These are phyloP conservation scores for Argya squamiceps DNA, from an alignment of 2,797 vertebrate species.

Conservation along the genomic window DNA sequence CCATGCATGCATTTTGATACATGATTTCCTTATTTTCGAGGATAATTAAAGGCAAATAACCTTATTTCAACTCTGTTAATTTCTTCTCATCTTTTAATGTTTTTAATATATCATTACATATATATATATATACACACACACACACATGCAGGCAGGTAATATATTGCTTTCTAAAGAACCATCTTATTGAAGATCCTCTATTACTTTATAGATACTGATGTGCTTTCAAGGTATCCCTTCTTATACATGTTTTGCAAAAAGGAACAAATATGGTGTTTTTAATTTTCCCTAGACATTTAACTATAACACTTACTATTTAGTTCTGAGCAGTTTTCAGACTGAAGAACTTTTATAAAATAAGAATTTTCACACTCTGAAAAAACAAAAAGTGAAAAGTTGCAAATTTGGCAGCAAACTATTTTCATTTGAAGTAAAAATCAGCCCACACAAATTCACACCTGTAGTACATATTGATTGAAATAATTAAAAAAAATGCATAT, in stretches of 20 bases:
- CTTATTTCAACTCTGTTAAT: not conserved
- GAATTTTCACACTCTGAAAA: not conserved
- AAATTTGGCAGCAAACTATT: not conserved
- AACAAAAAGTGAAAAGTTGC: not conserved
- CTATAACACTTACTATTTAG: not conserved
- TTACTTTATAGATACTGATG: not conserved
- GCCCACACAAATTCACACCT: not conserved
- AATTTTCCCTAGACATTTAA: not conserved
- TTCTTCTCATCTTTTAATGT: not conserved
- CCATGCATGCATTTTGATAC: not conserved
- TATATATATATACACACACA: accelerated
- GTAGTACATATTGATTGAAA: not conserved
- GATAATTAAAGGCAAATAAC: not conserved
- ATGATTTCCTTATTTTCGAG: not conserved
- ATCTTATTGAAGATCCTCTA: not conserved
- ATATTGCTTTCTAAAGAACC: not conserved
- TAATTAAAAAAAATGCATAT: not conserved
- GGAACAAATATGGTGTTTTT: not conserved
- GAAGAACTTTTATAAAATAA: not conserved
- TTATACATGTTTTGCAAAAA: not conserved
- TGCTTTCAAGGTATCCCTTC: not conserved
- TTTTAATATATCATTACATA: not conserved
- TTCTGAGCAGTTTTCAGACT: not conserved
- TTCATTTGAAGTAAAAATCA: not conserved
- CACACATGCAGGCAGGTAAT: accelerated